These are phyloP conservation scores for Syrmaticus mikado DNA, from an alignment of 2,113 vertebrate genomes.

Conservation along the genomic window DNA sequence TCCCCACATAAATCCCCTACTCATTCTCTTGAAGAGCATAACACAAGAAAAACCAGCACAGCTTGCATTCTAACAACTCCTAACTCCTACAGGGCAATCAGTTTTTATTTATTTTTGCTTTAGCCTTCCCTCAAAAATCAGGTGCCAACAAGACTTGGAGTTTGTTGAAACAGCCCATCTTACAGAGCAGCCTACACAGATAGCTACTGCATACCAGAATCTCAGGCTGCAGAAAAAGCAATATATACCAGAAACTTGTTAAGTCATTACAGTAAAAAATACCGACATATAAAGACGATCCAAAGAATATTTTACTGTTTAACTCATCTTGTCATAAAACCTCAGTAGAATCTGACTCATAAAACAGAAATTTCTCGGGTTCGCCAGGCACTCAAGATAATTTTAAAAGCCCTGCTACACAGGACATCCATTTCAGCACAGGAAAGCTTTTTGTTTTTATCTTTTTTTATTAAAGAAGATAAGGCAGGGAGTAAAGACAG, in stretches of 20 bases:
- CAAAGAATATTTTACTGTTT: slow-evolving; percentile 26
- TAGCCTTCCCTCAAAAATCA: not conserved
- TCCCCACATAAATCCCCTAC: not conserved
- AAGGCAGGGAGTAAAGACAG: not conserved
- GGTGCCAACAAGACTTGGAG: not conserved
- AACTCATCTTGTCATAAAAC: slow-evolving; percentile 21
- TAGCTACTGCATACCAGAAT: not conserved
- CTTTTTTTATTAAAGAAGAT: not conserved
- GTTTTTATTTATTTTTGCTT: not conserved
- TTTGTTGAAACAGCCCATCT: not conserved
- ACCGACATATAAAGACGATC: not conserved
- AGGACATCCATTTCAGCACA: not conserved
- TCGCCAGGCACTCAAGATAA: not conserved
- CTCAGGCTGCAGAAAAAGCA: not conserved
- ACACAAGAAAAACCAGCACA: not conserved
- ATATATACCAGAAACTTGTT: not conserved
- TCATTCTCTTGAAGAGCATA: not conserved
- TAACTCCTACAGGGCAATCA: no score
- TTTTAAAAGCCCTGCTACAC: not conserved
- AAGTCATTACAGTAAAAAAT: slow-evolving; percentile 3
- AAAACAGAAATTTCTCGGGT: slow-evolving; percentile 9
- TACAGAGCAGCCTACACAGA: not conserved
- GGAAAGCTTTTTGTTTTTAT: not conserved
- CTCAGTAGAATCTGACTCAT: not conserved
- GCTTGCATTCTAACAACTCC: not conserved